phyloP scores from a whole-genome alignment of 1,140 invertebrate genomes.

The Drosophila sturtevanti region DNA sequence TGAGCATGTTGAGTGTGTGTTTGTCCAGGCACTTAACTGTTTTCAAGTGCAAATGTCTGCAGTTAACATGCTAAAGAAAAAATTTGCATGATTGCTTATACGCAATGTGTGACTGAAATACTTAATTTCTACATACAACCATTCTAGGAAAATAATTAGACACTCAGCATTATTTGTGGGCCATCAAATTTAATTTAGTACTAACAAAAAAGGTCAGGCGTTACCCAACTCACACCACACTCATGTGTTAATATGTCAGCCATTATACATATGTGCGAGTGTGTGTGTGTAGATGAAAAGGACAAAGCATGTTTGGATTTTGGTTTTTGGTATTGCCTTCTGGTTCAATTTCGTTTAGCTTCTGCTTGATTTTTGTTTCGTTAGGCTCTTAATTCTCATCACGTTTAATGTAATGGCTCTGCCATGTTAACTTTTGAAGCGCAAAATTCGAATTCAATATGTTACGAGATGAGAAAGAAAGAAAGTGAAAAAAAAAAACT shows the following conservation, averaged over 20 bases:
- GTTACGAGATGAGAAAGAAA: constrained; percentile 47
- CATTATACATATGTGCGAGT: neutral
- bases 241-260: constrained; percentile 16
- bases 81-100: constrained; percentile 71
- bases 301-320: constrained; percentile 18
- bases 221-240: constrained; percentile 45
- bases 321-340: neutral
- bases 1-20: neutral
- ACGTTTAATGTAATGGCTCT: constrained; percentile 76
- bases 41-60: constrained; percentile 57
- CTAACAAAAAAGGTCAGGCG: constrained; percentile 53
- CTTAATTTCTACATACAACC: constrained; percentile 29
- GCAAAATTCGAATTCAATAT: constrained; percentile 79
- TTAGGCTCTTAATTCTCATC: constrained; percentile 74
- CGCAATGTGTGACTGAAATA: constrained; percentile 49
- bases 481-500: constrained; percentile 30
- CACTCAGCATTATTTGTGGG: constrained; percentile 76
- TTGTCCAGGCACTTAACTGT: constrained; percentile 23
- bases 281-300: constrained; percentile 19
- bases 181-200: constrained; percentile 80
- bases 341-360: neutral
- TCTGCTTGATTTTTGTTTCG: neutral
- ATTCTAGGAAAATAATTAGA: constrained; percentile 73
- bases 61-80: constrained; percentile 38
- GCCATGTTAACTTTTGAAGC: constrained; percentile 75